Conservation (phyloP, 1,140 invertebrate species). For the Heliconius himera region DNA sequence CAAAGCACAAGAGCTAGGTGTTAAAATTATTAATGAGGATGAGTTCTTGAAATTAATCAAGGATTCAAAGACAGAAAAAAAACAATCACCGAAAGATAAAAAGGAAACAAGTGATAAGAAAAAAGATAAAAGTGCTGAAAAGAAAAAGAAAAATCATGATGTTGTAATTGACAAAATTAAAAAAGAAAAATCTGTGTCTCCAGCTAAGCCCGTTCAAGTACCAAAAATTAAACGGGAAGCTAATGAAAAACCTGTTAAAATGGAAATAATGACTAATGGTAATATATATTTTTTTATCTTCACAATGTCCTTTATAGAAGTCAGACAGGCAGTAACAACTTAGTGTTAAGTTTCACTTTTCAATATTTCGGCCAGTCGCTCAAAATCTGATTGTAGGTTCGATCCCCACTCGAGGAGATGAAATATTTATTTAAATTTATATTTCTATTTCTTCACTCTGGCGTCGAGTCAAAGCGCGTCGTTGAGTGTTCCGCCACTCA, state of each 20-base stretch:
- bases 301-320: too few species aligned
- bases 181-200: slow-evolving; percentile 39
- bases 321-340: too few species aligned
- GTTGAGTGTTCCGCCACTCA: too few species aligned
- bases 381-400: too few species aligned
- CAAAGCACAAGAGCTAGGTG: slow-evolving; percentile 88
- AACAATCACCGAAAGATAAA: slow-evolving; percentile 31
- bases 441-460: too few species aligned
- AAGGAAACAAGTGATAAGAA: slow-evolving; percentile 38
- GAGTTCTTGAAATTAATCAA: slow-evolving; percentile 91
- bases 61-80: slow-evolving; percentile 43
- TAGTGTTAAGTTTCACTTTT: too few species aligned
- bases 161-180: slow-evolving; percentile 27
- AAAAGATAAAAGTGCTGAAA: slow-evolving; percentile 37
- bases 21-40: slow-evolving; percentile 91
- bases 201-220: slow-evolving; percentile 3
- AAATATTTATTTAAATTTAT: too few species aligned
- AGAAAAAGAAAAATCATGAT: slow-evolving; percentile 39
- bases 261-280: not conserved
- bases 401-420: too few species aligned
- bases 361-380: too few species aligned
- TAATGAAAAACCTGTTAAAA: slow-evolving; percentile 19
- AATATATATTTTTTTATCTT: not conserved
- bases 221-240: slow-evolving; percentile 26
- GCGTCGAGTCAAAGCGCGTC: too few species aligned